Conservation (phyloP, 2,797 vertebrate genomes). For the Bovichtus variegatus region DNA sequence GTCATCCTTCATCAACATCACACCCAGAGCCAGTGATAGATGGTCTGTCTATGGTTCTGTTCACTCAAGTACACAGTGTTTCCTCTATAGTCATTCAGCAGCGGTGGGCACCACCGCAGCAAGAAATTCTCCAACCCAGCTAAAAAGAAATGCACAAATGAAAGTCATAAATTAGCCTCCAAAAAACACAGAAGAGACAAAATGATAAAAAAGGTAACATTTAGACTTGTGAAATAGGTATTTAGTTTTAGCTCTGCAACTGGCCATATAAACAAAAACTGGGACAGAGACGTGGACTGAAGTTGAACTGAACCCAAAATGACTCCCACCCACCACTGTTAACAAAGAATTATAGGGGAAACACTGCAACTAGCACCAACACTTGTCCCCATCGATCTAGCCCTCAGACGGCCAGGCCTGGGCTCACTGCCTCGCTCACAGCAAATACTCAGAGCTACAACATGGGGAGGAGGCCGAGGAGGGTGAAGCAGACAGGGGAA, state of each 20-base stretch:
- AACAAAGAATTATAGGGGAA: constrained; percentile 75
- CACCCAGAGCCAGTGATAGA: constrained; percentile 71
- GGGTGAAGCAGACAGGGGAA: constrained; percentile 91
- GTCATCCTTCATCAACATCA: constrained; percentile 79
- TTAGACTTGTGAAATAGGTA: constrained; percentile 7
- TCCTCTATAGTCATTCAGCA: constrained; percentile 78
- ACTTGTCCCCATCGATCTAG: constrained; percentile 88
- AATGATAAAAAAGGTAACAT: constrained; percentile 15
- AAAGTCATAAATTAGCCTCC: constrained; percentile 46
- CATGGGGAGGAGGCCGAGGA: constrained; percentile 90
- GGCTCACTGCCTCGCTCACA: constrained; percentile 92
- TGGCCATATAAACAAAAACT: constrained; percentile 40
- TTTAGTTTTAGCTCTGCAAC: constrained; percentile 30
- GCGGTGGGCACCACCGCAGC: constrained; percentile 70
- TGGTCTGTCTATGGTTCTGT: constrained; percentile 74
- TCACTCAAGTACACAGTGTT: constrained; percentile 72
- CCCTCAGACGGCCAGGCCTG: constrained; percentile 94
- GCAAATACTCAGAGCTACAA: constrained; percentile 93
- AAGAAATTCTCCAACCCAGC: constrained; percentile 35
- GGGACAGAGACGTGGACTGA: constrained; percentile 61
- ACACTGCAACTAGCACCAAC: constrained; percentile 81
- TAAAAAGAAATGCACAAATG: constrained; percentile 45
- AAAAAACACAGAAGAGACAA: constrained; percentile 39
- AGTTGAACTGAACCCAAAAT: constrained; percentile 52
- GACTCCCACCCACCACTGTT: constrained; percentile 76